Base-by-base conservation (phyloP, 2,113 vertebrate species). In the Daphoenositta chrysoptera region DNA sequence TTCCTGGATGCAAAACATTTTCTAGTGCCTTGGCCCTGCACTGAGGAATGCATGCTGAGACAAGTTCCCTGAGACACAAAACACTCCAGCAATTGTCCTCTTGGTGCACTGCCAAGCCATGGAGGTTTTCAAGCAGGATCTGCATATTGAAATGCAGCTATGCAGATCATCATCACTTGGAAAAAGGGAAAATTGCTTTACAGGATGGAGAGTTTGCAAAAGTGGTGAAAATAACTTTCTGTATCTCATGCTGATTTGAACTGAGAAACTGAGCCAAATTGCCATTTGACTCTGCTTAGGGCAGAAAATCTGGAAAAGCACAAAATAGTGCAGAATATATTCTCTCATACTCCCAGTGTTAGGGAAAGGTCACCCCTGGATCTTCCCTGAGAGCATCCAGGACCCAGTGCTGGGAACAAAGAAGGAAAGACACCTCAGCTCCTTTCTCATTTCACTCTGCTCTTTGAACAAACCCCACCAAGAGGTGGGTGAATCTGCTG, bases 1-100 rank as follows among this genome's bases (percentile, higher is more conserved):
- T 83, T 94, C 83, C 66, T 93, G 79, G 42, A 91, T 91, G 71
- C 91, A 96, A 93, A 96, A 85, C 28, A 70, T 77, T 54, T 90
- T 87, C 70, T 83, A 39, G 51, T 91, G 70, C 71, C 56, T 94
- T 80, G 79, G 58, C 44, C 48, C 24, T 90, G 47, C 66, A 92
- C 71, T 69, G 79, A 68, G 68, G 87, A 92, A 88, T 48, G 54
- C 68, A 5, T 58, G 71, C 68, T 86, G 78, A 77, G 61, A 58
- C 84, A 88, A 94, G 75, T 30, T 85, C 79, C 39, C 54, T 3
- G 1, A n/a, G 22, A 93, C 39, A 80, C 26, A 54, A 83, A 89
- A 3, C 76, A 58, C 37, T 82, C 61, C 33, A 65, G 31, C 3
- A 6, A 40, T 54, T 39, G 48, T 76, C 54, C 39, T 92, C 44